Conservation (phyloP, 2,113 vertebrate genomes). For the Pelmatolapia mariae region DNA sequence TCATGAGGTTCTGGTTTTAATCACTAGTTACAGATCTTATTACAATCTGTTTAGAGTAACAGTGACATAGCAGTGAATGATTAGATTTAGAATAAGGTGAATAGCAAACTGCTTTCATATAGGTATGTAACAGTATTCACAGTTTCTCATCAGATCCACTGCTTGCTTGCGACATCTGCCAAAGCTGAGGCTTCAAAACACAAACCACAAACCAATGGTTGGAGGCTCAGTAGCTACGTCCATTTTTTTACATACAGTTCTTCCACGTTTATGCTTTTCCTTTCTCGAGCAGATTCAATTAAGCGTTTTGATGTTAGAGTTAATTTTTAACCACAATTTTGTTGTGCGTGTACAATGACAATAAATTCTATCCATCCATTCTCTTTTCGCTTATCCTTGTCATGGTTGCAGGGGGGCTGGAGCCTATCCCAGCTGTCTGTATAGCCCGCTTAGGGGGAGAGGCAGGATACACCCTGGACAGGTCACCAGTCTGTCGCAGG, state of each 20-base stretch:
- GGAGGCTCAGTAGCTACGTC: neutral
- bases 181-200: neutral
- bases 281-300: accelerated
- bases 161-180: neutral
- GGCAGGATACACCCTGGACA: no score
- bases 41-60: neutral
- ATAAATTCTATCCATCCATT: no score
- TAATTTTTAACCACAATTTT: neutral
- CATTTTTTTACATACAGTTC: neutral
- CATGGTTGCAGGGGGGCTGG: no score
- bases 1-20: accelerated
- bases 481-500: neutral
- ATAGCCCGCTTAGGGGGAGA: no score
- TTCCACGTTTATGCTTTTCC: neutral
- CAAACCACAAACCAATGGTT: neutral
- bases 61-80: neutral
- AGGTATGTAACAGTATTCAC: neutral
- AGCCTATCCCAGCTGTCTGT: no score
- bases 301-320: neutral
- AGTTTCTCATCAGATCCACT: neutral
- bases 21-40: neutral
- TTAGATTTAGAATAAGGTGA: neutral
- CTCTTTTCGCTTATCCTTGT: no score
- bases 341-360: no score
- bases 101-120: neutral